phyloP scores from a whole-genome alignment of 37 sponge, comb jelly and placozoan genomes.

The Ephydatia muelleri region DNA sequence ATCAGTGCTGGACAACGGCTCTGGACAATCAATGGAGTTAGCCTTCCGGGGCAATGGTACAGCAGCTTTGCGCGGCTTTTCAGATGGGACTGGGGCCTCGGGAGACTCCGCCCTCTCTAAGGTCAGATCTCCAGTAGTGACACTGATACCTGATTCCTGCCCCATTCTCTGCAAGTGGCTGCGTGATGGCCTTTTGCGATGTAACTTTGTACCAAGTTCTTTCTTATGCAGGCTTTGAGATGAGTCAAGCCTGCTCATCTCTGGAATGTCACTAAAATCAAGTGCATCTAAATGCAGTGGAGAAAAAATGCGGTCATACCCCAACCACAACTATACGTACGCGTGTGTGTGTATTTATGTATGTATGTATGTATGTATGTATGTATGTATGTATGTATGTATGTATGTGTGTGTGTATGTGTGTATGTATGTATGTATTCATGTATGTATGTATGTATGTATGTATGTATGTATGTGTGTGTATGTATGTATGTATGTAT shows the following conservation, averaged over 20 bases:
- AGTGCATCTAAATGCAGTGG: background rate
- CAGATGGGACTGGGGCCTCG: background rate
- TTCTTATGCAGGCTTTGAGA: constrained; percentile 32
- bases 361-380: too few relatives aligned
- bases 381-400: too few relatives aligned
- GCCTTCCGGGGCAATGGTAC: background rate
- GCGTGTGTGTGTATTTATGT: too few relatives aligned
- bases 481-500: too few relatives aligned
- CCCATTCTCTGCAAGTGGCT: constrained; percentile 30
- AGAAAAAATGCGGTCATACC: too few relatives aligned
- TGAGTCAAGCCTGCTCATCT: constrained; percentile 15
- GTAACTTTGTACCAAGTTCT: background rate
- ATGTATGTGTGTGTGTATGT: too few relatives aligned
- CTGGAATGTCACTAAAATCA: background rate
- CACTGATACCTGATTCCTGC: background rate
- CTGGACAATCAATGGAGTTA: too few relatives aligned
- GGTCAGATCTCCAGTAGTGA: background rate
- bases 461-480: too few relatives aligned
- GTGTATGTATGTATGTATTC: too few relatives aligned
- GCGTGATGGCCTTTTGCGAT: constrained; percentile 43
- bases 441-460: too few relatives aligned
- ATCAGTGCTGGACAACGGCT: too few relatives aligned
- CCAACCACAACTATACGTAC: too few relatives aligned
- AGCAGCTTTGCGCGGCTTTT: background rate
- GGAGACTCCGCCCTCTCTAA: background rate